Base-by-base conservation (phyloP, 2,113 vertebrate species). In the Rhinichthys klamathensis region DNA sequence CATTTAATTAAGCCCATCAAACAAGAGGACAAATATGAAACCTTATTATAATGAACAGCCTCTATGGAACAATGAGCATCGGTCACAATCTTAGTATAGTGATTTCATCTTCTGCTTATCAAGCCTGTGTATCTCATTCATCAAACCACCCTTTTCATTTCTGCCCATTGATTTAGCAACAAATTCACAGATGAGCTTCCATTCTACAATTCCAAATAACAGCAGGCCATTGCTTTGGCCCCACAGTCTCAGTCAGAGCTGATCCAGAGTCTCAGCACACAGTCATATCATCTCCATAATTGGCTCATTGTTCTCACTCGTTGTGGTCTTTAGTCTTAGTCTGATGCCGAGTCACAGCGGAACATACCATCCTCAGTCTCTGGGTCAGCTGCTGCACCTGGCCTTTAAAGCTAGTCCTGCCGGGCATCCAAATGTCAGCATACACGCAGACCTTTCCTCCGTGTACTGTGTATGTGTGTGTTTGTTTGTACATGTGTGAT, bases 351-450 rank as follows among this genome's bases (percentile, higher is more conserved):
- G 44, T 69, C 79, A 81, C 79, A 67, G 79, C 25, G 6, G 44
- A 69, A 63, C 16, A 1, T 51, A 12, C 25, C 63, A 81, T 32
- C 27, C 38, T 6, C 44, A 69, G 69, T n/a, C 41, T 73, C 30
- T 49, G 27, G 83, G 73, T 84, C 72, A 84, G 83, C 41, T 15
- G 60, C 70, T 51, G 60, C 23, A 1, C 27, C 61, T 78, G 79
- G 78, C 79, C 85, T 82, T 86, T 82, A 82, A 73, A 49, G 35
- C 9, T 21, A 18, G 25, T 69, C 85, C 85, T 46, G 74, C 63
- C 5, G 74, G 30, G 63, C 63, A 27, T 65, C 77, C 86, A 87
- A 87, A 87, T 87, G 86, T 79, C 86, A 84, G 38, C 30, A n/a
- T 8, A 75, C 79, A 60, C 5, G 6, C 61, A 81, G n/a, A 81